Percentiles rank a stretch among this genome's conserved stretches.
Conservation (phyloP, 1,140 invertebrate genomes). For the Maniola jurtina region DNA sequence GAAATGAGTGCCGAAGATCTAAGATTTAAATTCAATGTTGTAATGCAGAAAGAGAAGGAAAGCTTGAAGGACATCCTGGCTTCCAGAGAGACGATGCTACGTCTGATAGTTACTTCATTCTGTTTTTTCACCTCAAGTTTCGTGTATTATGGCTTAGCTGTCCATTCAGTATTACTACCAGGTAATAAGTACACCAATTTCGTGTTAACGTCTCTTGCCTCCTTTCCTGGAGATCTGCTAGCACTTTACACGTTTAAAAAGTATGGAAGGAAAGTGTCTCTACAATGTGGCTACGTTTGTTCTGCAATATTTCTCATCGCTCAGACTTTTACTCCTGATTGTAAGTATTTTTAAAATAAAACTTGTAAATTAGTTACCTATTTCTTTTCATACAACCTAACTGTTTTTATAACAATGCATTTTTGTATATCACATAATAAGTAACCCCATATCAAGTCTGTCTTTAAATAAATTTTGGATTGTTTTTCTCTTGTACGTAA, state of each 20-base stretch:
- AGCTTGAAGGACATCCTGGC: conserved; percentile 51
- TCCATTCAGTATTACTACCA: conserved; percentile 86
- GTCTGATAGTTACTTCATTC: conserved; percentile 71
- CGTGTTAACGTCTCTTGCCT: conserved; percentile 81
- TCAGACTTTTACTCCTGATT: conserved; percentile 46
- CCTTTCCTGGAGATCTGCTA: conserved; percentile 84
- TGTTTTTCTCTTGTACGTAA: too few species aligned
- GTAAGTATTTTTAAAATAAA: conserved; percentile 42
- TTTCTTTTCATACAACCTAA: background rate
- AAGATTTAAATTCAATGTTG: conserved; percentile 51
- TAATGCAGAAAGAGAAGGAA: conserved; percentile 55
- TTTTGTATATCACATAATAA: too few species aligned
- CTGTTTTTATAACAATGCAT: too few species aligned
- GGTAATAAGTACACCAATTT: conserved; percentile 86
- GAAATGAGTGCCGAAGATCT: conserved; percentile 49
- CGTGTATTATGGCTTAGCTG: conserved; percentile 88
- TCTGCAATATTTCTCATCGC: conserved; percentile 71
- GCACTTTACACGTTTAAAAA: conserved; percentile 81
- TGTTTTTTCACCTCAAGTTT: conserved; percentile 85
- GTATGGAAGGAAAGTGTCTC: conserved; percentile 81
- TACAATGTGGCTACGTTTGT: conserved; percentile 79
- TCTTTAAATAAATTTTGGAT: too few species aligned
- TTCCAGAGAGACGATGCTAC: conserved; percentile 59
- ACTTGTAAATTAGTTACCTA: too few species aligned
- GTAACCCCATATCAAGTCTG: too few species aligned